Percentiles rank a stretch among this genome's conserved stretches.
These are phyloP conservation scores for Nomada goodeniana DNA, from an alignment of 2,888 invertebrate genomes.

Conservation along the genomic window DNA sequence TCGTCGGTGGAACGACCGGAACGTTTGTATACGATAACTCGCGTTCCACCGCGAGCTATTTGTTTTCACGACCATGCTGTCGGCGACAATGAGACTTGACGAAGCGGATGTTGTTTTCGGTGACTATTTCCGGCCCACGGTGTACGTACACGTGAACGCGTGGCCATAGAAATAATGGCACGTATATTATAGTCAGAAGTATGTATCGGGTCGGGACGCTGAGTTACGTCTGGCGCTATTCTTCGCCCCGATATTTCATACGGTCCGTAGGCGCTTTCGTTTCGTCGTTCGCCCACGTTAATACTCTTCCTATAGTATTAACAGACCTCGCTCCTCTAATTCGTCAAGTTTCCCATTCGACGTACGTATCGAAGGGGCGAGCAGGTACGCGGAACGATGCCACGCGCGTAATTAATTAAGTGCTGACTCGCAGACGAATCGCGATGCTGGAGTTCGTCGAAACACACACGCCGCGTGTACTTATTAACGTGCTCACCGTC, in stretches of 20 bases:
- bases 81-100: slow-evolving; percentile 65
- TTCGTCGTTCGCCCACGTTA: slow-evolving; percentile 34
- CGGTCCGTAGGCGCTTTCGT: slow-evolving; percentile 9
- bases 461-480: no score
- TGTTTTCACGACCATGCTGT: slow-evolving; percentile 60
- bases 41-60: slow-evolving; percentile 63
- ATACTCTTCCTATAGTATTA: background rate
- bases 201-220: slow-evolving; percentile 59
- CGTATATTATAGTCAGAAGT: slow-evolving; percentile 62
- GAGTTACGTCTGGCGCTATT: slow-evolving; percentile 74
- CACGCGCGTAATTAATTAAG: no score
- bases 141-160: background rate
- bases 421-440: no score
- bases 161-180: slow-evolving; percentile 71
- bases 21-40: slow-evolving; percentile 57
- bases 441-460: no score
- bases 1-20: slow-evolving; percentile 37
- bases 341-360: no score
- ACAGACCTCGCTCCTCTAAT: no score
- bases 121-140: slow-evolving; percentile 62
- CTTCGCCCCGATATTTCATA: slow-evolving; percentile 12
- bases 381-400: no score
- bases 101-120: slow-evolving; percentile 55
- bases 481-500: no score
- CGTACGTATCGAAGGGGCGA: no score